Conservation (phyloP, 2,113 vertebrate species). For the Dicaeum eximium region DNA sequence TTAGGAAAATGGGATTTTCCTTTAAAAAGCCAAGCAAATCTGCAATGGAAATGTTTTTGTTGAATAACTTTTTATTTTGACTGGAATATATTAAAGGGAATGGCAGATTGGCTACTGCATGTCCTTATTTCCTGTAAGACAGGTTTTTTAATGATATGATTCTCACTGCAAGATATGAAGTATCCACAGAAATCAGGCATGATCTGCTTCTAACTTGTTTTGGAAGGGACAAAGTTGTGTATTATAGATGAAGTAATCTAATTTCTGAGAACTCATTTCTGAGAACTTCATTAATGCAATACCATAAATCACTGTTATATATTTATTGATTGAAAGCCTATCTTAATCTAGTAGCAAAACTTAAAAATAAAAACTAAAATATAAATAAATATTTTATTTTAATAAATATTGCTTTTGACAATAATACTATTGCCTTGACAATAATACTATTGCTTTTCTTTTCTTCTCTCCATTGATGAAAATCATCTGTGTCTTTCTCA, state of each 20-base stretch:
- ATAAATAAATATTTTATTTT: background rate
- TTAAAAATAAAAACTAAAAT: background rate
- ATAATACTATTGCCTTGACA: background rate
- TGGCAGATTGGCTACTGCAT: background rate
- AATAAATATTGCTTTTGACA: background rate
- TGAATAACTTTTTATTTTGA: background rate
- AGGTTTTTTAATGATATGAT: background rate
- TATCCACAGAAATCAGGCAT: background rate
- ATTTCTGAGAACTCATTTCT: background rate
- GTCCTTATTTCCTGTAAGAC: background rate
- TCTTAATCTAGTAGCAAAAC: background rate
- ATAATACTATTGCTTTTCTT: background rate
- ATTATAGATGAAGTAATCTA: background rate
- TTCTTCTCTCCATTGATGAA: background rate
- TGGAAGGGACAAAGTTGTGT: background rate
- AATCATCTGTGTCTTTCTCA: background rate
- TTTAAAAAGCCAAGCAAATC: background rate
- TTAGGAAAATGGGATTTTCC: background rate
- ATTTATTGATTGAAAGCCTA: background rate
- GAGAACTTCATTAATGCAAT: background rate
- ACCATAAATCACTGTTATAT: background rate
- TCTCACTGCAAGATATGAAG: background rate
- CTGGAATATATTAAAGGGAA: background rate
- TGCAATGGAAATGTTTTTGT: background rate
- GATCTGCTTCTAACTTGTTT: background rate